A percentile compares a stretch with the other conserved stretches of the same genome.
Conservation (phyloP, 2,888 invertebrate species). For the Lasioglossum marginatum region DNA sequence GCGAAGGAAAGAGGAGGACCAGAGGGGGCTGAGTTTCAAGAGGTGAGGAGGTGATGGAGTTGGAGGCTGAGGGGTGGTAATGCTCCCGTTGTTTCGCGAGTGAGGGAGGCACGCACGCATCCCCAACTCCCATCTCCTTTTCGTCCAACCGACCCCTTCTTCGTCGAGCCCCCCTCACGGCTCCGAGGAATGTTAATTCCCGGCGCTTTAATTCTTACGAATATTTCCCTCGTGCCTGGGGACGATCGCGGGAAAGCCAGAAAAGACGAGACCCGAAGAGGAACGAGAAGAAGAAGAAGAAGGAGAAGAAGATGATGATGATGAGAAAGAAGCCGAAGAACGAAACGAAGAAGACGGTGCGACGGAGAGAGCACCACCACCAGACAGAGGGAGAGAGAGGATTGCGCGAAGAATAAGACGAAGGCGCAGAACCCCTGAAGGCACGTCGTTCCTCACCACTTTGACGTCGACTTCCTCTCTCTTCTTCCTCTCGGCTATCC, state of each 20-base stretch:
- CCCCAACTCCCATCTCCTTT: constrained; percentile 54
- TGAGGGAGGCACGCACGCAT: constrained; percentile 81
- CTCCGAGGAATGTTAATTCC: constrained; percentile 84
- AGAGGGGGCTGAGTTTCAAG: constrained; percentile 69
- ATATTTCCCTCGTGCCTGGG: constrained; percentile 82
- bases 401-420: constrained; percentile 56
- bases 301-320: constrained; percentile 40
- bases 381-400: constrained; percentile 33
- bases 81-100: constrained; percentile 82
- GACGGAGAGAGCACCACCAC: constrained; percentile 8
- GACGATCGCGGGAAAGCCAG: constrained; percentile 69
- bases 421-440: constrained; percentile 62
- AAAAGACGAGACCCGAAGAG: constrained; percentile 59
- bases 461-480: constrained; percentile 48
- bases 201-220: constrained; percentile 84
- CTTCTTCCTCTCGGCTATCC: constrained; percentile 18
- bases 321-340: constrained; percentile 53
- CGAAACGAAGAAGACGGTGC: constrained; percentile 34
- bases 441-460: constrained; percentile 68
- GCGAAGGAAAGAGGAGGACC: constrained; percentile 43
- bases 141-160: constrained; percentile 55
- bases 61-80: constrained; percentile 77
- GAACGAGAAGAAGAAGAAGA: constrained; percentile 40
- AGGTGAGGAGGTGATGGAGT: constrained; percentile 73
- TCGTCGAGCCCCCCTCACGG: constrained; percentile 63